Conservation (phyloP, 2,888 invertebrate species). For the Protodeltote pygarga region DNA sequence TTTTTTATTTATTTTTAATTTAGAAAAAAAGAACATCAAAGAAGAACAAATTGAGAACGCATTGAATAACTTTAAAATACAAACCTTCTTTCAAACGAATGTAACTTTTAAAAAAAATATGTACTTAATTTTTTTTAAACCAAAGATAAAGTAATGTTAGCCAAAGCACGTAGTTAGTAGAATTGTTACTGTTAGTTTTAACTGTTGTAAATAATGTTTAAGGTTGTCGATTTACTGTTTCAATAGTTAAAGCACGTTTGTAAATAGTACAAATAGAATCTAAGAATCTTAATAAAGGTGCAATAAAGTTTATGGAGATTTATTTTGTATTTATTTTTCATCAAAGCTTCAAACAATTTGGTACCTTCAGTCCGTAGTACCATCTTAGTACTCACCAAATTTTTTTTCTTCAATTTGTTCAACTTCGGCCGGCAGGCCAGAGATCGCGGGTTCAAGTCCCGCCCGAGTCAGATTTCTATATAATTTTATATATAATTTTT, state of each 20-base stretch:
- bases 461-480: too few species aligned
- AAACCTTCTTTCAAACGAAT: background rate
- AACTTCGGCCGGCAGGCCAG: too few species aligned
- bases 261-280: conserved; percentile 78
- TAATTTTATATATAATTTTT: too few species aligned
- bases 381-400: too few species aligned
- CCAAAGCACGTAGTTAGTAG: conserved; percentile 67
- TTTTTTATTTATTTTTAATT: background rate
- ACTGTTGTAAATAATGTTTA: conserved; percentile 76
- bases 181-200: conserved; percentile 66
- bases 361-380: background rate
- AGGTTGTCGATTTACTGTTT: conserved; percentile 65
- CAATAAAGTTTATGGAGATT: conserved; percentile 62
- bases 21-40: too few species aligned
- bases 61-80: too few species aligned
- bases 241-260: conserved; percentile 76
- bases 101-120: background rate
- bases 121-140: conserved; percentile 45
- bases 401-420: too few species aligned
- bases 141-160: conserved; percentile 59
- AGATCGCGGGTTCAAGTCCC: too few species aligned
- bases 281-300: conserved; percentile 72
- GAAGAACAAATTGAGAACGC: too few species aligned
- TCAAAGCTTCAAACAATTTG: background rate
- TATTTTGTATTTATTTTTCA: conserved; percentile 13